A percentile compares a stretch with the other conserved stretches of the same genome.
These are phyloP conservation scores for Mus minutoides DNA, from an alignment of 2,797 vertebrate genomes.

Conservation along the genomic window DNA sequence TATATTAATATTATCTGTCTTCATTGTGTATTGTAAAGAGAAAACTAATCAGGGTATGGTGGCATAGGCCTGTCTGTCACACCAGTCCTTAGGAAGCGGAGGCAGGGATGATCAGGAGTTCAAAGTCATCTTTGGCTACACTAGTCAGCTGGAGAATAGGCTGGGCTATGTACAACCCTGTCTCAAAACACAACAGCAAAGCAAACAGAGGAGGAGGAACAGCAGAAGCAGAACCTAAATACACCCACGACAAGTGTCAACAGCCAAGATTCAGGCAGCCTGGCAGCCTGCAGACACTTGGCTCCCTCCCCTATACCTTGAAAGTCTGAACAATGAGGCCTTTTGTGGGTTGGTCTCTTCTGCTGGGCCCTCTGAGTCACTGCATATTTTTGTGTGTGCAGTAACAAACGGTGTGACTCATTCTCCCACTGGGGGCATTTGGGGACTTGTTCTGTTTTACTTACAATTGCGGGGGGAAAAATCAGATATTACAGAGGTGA, in stretches of 20 bases:
- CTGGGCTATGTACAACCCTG: neutral
- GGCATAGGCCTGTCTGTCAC: neutral
- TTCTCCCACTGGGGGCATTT: slow-evolving; percentile 86
- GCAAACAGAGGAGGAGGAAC: neutral
- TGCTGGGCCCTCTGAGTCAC: slow-evolving; percentile 85
- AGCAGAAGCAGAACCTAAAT: neutral
- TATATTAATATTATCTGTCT: slow-evolving; percentile 73
- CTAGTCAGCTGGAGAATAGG: neutral
- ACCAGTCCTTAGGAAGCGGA: neutral
- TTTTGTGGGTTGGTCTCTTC: slow-evolving; percentile 81
- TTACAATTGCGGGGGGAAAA: slow-evolving; percentile 82
- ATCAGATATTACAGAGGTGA: slow-evolving; percentile 81
- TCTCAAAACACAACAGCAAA: neutral
- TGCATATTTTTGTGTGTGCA: slow-evolving; percentile 85
- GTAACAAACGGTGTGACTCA: slow-evolving; percentile 86
- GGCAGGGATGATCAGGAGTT: neutral
- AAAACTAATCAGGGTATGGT: neutral
- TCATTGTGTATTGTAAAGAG: slow-evolving; percentile 57
- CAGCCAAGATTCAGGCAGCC: neutral
- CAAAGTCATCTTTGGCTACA: neutral
- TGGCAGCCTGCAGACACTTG: slow-evolving; percentile 52
- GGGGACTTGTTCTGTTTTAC: slow-evolving; percentile 86
- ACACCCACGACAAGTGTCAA: slow-evolving; percentile 49
- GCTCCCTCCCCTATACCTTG: slow-evolving; percentile 73
- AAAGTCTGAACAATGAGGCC: slow-evolving; percentile 74